A percentile compares a stretch with the other conserved stretches of the same genome.
Evolutionary conservation across 2,888 invertebrate species (phyloP).

Genomic region (Drosophila anomelani): DNA sequence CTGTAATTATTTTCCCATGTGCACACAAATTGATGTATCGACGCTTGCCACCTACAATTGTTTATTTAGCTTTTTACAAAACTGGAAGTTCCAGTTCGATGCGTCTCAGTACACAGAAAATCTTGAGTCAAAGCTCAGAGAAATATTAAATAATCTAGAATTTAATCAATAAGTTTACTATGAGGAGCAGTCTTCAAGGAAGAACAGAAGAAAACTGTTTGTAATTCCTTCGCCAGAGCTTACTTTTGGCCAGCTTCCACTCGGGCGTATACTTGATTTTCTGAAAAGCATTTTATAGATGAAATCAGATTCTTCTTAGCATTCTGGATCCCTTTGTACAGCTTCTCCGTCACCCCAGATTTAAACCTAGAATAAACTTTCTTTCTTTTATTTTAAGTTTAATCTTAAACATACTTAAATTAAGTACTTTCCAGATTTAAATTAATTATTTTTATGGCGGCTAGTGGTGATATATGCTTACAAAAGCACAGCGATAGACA

Average conservation of each 20-base stretch:
- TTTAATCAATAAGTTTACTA: not conserved
- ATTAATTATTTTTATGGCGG: not conserved
- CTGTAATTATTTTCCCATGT: not conserved
- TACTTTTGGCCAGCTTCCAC: too few species aligned
- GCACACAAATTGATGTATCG: constrained; percentile 3
- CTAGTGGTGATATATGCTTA: not conserved
- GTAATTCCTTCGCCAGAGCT: too few species aligned
- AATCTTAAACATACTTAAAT: not conserved
- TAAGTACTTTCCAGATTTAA: not conserved
- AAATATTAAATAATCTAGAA: not conserved
- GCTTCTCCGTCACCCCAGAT: not conserved
- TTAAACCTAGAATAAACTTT: too few species aligned
- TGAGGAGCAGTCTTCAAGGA: not conserved
- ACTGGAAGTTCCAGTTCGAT: constrained; percentile 44
- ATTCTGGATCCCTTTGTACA: not conserved
- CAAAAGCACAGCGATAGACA: not conserved
- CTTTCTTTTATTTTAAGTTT: not conserved
- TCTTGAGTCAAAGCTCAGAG: not conserved
- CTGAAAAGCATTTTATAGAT: too few species aligned
- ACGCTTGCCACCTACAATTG: constrained; percentile 49
- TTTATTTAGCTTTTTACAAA: constrained; percentile 62
- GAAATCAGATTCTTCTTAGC: not conserved
- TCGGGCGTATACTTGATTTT: not conserved
- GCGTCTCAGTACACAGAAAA: constrained; percentile 23
- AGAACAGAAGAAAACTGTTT: not conserved